Conservation (phyloP, 2,797 vertebrate genomes). For the Nyctalus aviator region DNA sequence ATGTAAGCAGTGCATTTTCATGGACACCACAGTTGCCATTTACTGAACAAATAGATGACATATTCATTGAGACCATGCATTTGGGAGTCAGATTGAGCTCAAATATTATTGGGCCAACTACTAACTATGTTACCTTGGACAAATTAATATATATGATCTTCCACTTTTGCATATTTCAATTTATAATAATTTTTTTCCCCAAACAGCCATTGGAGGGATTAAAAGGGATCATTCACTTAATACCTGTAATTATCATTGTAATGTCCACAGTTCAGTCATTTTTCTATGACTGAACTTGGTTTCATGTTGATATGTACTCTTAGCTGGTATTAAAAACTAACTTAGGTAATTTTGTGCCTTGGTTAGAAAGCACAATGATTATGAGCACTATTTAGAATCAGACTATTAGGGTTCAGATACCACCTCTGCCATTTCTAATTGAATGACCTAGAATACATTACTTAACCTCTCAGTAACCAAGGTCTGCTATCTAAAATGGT, state of each 20-base stretch:
- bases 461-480: slow-evolving; percentile 4
- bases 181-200: neutral
- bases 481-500: neutral
- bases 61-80: neutral
- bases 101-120: neutral
- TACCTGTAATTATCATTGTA: neutral
- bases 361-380: neutral
- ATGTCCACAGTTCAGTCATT: neutral
- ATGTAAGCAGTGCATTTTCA: neutral
- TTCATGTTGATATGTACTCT: neutral
- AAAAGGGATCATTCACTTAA: neutral
- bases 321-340: neutral
- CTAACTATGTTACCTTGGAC: neutral
- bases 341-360: neutral
- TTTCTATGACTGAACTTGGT: neutral
- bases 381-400: neutral
- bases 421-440: neutral
- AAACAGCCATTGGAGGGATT: neutral
- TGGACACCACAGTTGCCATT: neutral
- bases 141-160: neutral
- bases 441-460: neutral
- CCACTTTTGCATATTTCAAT: neutral
- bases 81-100: neutral
- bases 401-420: neutral
- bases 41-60: neutral